Base-by-base conservation (phyloP, 2,113 vertebrate species). In the Natator depressus region DNA sequence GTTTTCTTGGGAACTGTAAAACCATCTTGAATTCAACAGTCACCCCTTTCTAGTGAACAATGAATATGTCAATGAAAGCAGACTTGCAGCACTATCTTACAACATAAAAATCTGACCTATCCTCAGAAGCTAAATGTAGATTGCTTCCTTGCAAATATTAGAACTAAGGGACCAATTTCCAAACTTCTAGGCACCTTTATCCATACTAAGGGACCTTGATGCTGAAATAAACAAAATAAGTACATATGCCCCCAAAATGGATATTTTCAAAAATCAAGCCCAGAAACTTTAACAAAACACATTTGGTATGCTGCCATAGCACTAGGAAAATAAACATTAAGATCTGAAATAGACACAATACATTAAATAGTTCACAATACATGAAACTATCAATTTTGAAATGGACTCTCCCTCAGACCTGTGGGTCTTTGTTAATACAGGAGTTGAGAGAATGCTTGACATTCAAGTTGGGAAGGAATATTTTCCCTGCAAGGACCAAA, bases 181-280 rank as follows among this genome's bases (percentile, higher is more conserved):
- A 57, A 75, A 79, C 47, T 27, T 57, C 1, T 54, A 3, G 1
- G 31, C 85, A 78, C 0, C 0, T 13, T 50, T 22, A 49, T 72
- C 16, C 72, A 4, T 5, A 7, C 80, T 20, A 35, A n/a, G 9
- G 7, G 27, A 91, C 80, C n/a, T 6, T 46, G 47, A 8, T 54
- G 38, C 59, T 62, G 59, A 62, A 62, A 62, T 62, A 62, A 62
- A 62, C 42, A 22, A 6, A 31, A 47, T 7, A 42, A 51, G 79
- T 4, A 76, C 6, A 27, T 83, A 16, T 3, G 59, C 31, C 6
- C 59, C 59, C 13, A 62, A 62, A 62, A 62, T 31, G 29, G 59
- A 62, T 62, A 31, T 62, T 62, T 62, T 62, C 12, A 62, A 62
- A 62, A 31, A 62, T 31, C 29, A 62, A 62, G 29, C 29, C 59